Conservation (phyloP, 2,888 invertebrate species). For the Lepeophtheirus nordmannii region DNA sequence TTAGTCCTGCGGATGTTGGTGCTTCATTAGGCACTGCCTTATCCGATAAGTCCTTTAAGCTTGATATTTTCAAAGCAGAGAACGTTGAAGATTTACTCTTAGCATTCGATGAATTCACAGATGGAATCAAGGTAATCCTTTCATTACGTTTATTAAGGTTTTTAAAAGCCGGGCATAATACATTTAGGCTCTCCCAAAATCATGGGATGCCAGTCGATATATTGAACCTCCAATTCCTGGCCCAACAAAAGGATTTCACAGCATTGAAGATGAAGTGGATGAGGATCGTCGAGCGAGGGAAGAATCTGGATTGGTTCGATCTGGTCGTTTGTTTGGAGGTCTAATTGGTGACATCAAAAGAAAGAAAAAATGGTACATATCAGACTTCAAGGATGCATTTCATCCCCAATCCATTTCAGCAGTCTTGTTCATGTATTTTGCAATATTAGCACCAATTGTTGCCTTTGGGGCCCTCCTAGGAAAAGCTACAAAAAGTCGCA, state of each 20-base stretch:
- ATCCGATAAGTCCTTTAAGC: constrained; percentile 32
- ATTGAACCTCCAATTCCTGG: constrained; percentile 19
- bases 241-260: constrained; percentile 9
- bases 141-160: too few species aligned
- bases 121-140: constrained; percentile 28
- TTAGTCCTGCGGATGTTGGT: constrained; percentile 29
- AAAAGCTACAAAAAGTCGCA: constrained; percentile 38
- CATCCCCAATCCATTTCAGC: constrained; percentile 38
- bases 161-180: too few species aligned
- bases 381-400: constrained; percentile 39
- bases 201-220: constrained; percentile 4
- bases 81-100: constrained; percentile 29
- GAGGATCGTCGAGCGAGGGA: constrained; percentile 27
- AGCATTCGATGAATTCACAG: constrained; percentile 30
- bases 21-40: constrained; percentile 33
- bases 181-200: constrained; percentile 27
- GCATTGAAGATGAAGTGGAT: constrained; percentile 27
- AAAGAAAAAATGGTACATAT: constrained; percentile 34
- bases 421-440: constrained; percentile 41
- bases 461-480: constrained; percentile 42
- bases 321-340: constrained; percentile 37
- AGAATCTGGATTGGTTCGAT: constrained; percentile 31
- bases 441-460: constrained; percentile 40
- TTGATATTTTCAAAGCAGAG: constrained; percentile 28
- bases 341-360: constrained; percentile 36